Evolutionary conservation across 23 tunicate genomes (phyloP).

Genomic region (Oikopleura albicans): DNA sequence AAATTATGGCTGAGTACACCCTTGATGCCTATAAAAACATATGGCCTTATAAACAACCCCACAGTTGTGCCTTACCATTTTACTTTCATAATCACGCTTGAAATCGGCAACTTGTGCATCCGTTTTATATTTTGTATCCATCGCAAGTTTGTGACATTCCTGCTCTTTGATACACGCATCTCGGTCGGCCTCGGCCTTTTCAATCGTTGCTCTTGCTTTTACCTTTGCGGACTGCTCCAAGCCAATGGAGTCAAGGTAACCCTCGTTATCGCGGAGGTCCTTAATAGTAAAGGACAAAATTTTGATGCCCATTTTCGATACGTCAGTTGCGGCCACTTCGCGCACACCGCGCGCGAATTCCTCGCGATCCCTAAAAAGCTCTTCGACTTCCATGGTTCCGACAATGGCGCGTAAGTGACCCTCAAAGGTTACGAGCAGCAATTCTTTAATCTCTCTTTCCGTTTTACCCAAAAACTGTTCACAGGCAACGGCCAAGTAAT

Average conservation of each 20-base stretch:
- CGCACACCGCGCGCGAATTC: constrained; percentile 66
- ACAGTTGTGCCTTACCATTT: not conserved
- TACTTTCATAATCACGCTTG: constrained; percentile 37
- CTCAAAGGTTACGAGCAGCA: constrained; percentile 71
- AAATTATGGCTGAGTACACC: too few relatives aligned
- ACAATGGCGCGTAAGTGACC: constrained; percentile 92
- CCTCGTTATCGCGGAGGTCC: constrained; percentile 66
- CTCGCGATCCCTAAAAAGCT: constrained; percentile 73
- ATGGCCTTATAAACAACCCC: too few relatives aligned
- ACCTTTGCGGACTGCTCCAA: constrained; percentile 73
- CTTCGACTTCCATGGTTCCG: constrained; percentile 60
- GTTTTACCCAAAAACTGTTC: constrained; percentile 90
- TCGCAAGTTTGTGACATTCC: constrained; percentile 56
- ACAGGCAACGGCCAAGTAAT: constrained; percentile 55
- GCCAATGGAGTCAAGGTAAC: constrained; percentile 71
- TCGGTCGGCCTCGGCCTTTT: constrained; percentile 63
- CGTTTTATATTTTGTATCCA: constrained; percentile 64
- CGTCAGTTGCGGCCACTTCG: constrained; percentile 83
- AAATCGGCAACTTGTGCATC: constrained; percentile 75
- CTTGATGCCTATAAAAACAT: too few relatives aligned
- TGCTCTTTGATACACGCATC: constrained; percentile 96
- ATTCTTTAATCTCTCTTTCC: constrained; percentile 37
- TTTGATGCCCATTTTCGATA: constrained; percentile 85
- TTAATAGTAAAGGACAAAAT: constrained; percentile 84
- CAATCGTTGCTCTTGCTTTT: constrained; percentile 64